These are phyloP conservation scores for Pantelozetes paolii DNA, from an alignment of 2,888 invertebrate species.

Conservation along the genomic window DNA sequence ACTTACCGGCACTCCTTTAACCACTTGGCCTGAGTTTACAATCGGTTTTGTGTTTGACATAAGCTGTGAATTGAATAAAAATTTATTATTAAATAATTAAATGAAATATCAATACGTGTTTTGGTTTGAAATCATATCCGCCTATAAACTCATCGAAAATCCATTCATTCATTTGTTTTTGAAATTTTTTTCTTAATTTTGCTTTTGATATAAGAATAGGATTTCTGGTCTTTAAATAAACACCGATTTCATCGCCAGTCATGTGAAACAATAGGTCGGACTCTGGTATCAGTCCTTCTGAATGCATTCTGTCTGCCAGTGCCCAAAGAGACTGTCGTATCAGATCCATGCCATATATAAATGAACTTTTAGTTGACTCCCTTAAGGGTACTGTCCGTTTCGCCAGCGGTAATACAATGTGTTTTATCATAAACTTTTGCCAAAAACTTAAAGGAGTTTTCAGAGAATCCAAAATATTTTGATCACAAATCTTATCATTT, in stretches of 20 bases:
- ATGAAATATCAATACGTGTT: background rate
- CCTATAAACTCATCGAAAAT: constrained; percentile 26
- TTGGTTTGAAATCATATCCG: constrained; percentile 34
- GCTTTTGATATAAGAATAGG: constrained; percentile 28
- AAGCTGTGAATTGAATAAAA: background rate
- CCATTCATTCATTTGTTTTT: constrained; percentile 20
- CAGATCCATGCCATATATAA: constrained; percentile 27
- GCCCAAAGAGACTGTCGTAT: constrained; percentile 41
- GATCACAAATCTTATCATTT: background rate
- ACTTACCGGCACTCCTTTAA: constrained; percentile 34
- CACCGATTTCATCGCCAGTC: constrained; percentile 62
- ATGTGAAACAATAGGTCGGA: constrained; percentile 65
- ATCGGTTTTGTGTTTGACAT: too few species aligned
- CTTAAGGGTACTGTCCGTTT: constrained; percentile 62
- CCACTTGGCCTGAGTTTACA: background rate
- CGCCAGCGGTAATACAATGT: constrained; percentile 61
- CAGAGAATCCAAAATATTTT: constrained; percentile 18
- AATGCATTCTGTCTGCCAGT: constrained; percentile 51
- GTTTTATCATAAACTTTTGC: constrained; percentile 45
- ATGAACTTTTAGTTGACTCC: constrained; percentile 63
- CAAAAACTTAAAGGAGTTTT: constrained; percentile 30
- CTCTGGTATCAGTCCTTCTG: constrained; percentile 61
- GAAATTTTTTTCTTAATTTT: constrained; percentile 2
- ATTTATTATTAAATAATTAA: background rate
- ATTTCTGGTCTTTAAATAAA: constrained; percentile 54